These are phyloP conservation scores for Charina bottae DNA, from an alignment of 2,113 vertebrate genomes.

Conservation along the genomic window DNA sequence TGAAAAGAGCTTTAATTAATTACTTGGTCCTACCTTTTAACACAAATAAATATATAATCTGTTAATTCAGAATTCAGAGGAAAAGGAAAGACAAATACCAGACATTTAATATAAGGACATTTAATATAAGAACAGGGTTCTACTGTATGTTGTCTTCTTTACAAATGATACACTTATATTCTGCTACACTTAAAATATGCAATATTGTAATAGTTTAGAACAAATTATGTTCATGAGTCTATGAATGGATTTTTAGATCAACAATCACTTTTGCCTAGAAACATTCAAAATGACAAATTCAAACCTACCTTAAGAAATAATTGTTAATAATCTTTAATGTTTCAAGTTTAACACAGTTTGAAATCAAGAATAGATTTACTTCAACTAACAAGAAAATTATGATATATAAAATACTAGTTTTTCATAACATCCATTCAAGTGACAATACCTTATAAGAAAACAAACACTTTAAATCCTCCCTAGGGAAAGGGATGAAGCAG, in stretches of 20 bases:
- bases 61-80: constrained; percentile 13
- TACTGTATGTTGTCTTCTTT: constrained; percentile 23
- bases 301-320: not conserved
- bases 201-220: constrained; percentile 41
- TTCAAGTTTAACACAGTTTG: constrained; percentile 14
- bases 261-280: constrained; percentile 26
- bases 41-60: not conserved
- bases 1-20: constrained; percentile 17
- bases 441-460: constrained; percentile 6
- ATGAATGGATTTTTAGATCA: constrained; percentile 39
- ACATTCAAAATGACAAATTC: not conserved
- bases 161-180: constrained; percentile 43
- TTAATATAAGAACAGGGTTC: constrained; percentile 23
- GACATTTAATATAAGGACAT: constrained; percentile 35
- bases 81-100: constrained; percentile 25
- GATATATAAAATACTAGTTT: not conserved
- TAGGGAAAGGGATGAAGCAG: constrained; percentile 30
- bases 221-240: constrained; percentile 33
- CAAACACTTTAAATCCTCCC: not conserved
- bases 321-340: constrained; percentile 16
- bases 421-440: constrained; percentile 1
- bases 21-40: constrained; percentile 17
- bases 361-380: constrained; percentile 18
- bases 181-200: constrained; percentile 33
- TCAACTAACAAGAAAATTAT: constrained; percentile 14